phyloP scores from a whole-genome alignment of 2,113 vertebrate genomes.

The Neolamprologus sp. region DNA sequence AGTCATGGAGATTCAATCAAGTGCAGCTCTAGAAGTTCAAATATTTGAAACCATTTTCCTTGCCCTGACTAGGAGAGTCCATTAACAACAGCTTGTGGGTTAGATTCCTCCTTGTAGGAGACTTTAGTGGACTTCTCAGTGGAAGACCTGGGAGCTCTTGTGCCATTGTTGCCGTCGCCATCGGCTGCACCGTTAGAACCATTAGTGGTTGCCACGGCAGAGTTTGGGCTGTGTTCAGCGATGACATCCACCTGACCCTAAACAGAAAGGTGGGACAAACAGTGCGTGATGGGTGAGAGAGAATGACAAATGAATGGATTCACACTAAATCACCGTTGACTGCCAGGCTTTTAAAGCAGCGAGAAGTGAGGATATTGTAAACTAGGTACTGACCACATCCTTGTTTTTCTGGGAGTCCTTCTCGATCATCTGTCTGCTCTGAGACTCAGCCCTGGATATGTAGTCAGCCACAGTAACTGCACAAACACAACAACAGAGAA shows the following conservation, averaged over 20 bases:
- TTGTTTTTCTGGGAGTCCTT: conserved; percentile 89
- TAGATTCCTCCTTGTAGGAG: conserved; percentile 73
- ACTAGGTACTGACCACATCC: conserved; percentile 79
- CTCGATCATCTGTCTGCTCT: conserved; percentile 88
- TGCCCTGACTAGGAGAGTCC: conserved; percentile 85
- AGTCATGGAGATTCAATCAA: conserved; percentile 1
- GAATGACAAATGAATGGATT: background rate
- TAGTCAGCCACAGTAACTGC: conserved; percentile 98
- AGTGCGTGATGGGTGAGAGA: background rate
- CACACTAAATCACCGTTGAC: background rate
- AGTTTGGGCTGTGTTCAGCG: conserved; percentile 77
- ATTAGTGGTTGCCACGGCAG: conserved; percentile 76
- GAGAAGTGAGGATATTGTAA: background rate
- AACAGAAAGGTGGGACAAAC: background rate
- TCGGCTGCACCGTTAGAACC: conserved; percentile 67
- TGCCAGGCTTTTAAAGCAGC: background rate
- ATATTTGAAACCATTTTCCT: conserved; percentile 50
- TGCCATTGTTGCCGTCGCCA: background rate
- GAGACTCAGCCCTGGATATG: conserved; percentile 97
- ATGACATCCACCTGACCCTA: conserved; percentile 79
- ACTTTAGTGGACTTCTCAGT: conserved; percentile 72
- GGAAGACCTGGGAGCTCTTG: conserved; percentile 69
- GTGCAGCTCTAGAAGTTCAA: conserved; percentile 22
- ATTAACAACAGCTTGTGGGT: conserved; percentile 82
- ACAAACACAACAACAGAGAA: conserved; percentile 51